phyloP scores from a whole-genome alignment of 2,888 invertebrate genomes.

The Parnassius apollo region DNA sequence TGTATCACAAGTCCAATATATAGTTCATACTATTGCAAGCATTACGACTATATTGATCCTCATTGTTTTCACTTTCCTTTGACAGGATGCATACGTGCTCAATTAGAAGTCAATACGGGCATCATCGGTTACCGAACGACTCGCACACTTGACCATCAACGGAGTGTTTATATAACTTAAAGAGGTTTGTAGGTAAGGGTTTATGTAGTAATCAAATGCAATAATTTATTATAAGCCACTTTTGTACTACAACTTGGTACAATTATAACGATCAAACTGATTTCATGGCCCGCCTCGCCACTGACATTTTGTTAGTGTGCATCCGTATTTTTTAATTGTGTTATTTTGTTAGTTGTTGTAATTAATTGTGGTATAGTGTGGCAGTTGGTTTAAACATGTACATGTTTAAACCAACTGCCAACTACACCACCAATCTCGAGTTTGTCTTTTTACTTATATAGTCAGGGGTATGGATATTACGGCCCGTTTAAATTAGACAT shows the following conservation, averaged over 20 bases:
- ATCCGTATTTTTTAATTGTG: too few relatives aligned
- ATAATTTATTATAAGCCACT: conserved; percentile 10
- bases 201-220: conserved; percentile 34
- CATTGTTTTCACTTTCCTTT: conserved; percentile 75
- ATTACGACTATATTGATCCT: conserved; percentile 63
- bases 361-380: too few relatives aligned
- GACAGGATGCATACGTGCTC: conserved; percentile 68
- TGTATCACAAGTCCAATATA: conserved; percentile 70
- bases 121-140: conserved; percentile 63
- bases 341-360: too few relatives aligned
- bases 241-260: background rate
- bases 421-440: too few relatives aligned
- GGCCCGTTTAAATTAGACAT: too few relatives aligned
- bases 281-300: too few relatives aligned
- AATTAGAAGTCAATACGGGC: conserved; percentile 64
- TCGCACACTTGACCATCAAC: conserved; percentile 54
- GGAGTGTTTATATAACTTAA: conserved; percentile 64
- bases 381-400: too few relatives aligned
- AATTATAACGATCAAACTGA: background rate
- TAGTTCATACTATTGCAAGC: conserved; percentile 79
- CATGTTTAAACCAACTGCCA: too few relatives aligned
- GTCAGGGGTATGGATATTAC: too few relatives aligned
- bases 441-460: too few relatives aligned
- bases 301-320: too few relatives aligned
- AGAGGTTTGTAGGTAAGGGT: conserved; percentile 41